Evolutionary conservation across 2,888 invertebrate species (phyloP).

Genomic region (Limnephilus rhombicus): DNA sequence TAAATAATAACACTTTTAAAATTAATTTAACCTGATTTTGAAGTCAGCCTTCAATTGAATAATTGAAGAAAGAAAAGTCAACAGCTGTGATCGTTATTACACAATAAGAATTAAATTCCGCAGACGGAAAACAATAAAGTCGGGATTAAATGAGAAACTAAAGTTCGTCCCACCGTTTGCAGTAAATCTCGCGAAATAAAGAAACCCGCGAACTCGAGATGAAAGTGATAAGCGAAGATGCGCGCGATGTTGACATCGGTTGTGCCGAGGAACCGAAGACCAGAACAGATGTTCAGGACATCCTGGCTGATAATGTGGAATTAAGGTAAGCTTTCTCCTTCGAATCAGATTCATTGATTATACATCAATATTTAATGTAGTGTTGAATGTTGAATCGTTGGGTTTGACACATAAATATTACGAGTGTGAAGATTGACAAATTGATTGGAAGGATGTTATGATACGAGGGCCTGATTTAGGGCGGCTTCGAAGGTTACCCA

Average conservation of each 20-base stretch:
- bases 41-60: not conserved
- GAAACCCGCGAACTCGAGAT: slow-evolving; percentile 34
- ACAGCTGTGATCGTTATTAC: not conserved
- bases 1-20: not conserved
- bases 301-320: slow-evolving; percentile 61
- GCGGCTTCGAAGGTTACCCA: not conserved
- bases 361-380: not conserved
- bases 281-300: slow-evolving; percentile 65
- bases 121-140: not conserved
- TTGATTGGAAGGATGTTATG: not conserved
- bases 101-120: slow-evolving; percentile 9
- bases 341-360: not conserved
- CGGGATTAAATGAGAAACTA: not conserved
- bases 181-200: slow-evolving; percentile 4
- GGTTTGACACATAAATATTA: not conserved
- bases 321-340: slow-evolving; percentile 54
- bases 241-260: slow-evolving; percentile 47
- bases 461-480: not conserved
- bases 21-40: not conserved
- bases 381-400: not conserved
- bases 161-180: not conserved
- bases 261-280: slow-evolving; percentile 58
- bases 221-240: slow-evolving; percentile 64
- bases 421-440: not conserved
- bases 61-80: not conserved